Conservation (phyloP, 2,113 vertebrate species). For the Phalacrocorax aristotelis region DNA sequence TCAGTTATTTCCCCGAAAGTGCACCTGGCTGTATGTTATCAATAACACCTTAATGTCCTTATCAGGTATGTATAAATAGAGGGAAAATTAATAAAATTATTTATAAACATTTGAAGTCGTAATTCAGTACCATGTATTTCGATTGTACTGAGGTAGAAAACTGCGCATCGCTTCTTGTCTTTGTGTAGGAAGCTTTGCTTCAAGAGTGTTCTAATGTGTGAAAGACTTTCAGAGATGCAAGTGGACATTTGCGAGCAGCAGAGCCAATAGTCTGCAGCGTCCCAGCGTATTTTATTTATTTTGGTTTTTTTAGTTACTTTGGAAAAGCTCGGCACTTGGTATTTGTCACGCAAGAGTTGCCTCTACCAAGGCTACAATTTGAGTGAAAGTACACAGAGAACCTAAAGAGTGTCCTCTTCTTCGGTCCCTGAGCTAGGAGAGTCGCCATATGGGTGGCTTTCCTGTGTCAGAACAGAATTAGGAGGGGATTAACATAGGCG, state of each 20-base stretch:
- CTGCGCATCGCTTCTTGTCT: not conserved
- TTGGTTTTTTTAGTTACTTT: not conserved
- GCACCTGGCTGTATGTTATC: slow-evolving; percentile 97
- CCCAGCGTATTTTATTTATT: not conserved
- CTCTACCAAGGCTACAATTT: not conserved
- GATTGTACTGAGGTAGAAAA: not conserved
- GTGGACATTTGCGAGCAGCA: not conserved
- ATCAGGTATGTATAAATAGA: slow-evolving; percentile 82
- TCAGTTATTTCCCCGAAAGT: slow-evolving; percentile 93
- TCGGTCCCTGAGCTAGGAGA: not conserved
- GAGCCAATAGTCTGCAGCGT: not conserved
- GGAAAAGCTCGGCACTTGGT: not conserved
- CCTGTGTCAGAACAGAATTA: too few relatives aligned
- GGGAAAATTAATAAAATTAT: fast-evolving
- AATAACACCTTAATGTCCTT: slow-evolving; percentile 99
- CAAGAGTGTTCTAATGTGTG: not conserved
- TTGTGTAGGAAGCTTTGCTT: not conserved
- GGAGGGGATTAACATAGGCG: not conserved
- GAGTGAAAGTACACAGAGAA: not conserved
- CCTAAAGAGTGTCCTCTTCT: not conserved
- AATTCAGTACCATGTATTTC: not conserved
- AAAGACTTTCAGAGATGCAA: not conserved
- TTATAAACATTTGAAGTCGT: not conserved
- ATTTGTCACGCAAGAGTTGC: not conserved
- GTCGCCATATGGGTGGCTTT: not conserved